phyloP scores from a whole-genome alignment of 2,797 vertebrate genomes.

The Tauraco hartlaubi region DNA sequence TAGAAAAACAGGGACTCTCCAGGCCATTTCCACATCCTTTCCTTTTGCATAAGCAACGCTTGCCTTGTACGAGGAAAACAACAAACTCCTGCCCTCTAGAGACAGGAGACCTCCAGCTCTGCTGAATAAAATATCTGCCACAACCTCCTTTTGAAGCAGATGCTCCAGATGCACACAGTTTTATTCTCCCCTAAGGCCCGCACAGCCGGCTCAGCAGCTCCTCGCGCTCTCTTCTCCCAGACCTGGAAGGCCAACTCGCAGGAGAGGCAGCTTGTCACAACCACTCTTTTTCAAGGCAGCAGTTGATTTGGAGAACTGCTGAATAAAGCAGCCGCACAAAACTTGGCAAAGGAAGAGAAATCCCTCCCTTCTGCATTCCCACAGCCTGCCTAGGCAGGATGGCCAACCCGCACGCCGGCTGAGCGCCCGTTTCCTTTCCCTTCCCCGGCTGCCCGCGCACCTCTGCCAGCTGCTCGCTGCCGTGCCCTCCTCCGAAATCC shows the following conservation, averaged over 20 bases:
- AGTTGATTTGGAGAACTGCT: conserved; percentile 59
- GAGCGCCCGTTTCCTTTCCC: not conserved
- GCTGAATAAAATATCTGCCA: conserved; percentile 73
- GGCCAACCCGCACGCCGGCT: fast-evolving
- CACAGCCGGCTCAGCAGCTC: not conserved
- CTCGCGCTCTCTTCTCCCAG: not conserved
- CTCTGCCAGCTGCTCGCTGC: not conserved
- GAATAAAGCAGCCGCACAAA: conserved; percentile 34
- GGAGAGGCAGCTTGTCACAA: conserved; percentile 69
- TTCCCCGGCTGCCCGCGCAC: not conserved
- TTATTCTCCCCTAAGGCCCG: conserved; percentile 54
- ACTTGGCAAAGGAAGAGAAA: conserved; percentile 2
- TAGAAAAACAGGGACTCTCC: not conserved
- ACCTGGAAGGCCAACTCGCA: conserved; percentile 45
- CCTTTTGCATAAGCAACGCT: conserved; percentile 35
- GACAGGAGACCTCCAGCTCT: conserved; percentile 72
- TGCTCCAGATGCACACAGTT: conserved; percentile 58
- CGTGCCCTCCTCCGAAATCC: not conserved
- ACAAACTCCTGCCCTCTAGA: conserved; percentile 73
- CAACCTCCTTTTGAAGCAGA: conserved; percentile 70
- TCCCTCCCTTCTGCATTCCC: not conserved
- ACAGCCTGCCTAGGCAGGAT: not conserved
- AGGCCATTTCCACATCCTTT: conserved; percentile 35
- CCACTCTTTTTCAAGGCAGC: conserved; percentile 41
- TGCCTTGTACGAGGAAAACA: conserved; percentile 45